A percentile compares a stretch with the other conserved stretches of the same genome.
phyloP scores from a whole-genome alignment of 2,113 vertebrate species.

The Rafetus swinhoei region DNA sequence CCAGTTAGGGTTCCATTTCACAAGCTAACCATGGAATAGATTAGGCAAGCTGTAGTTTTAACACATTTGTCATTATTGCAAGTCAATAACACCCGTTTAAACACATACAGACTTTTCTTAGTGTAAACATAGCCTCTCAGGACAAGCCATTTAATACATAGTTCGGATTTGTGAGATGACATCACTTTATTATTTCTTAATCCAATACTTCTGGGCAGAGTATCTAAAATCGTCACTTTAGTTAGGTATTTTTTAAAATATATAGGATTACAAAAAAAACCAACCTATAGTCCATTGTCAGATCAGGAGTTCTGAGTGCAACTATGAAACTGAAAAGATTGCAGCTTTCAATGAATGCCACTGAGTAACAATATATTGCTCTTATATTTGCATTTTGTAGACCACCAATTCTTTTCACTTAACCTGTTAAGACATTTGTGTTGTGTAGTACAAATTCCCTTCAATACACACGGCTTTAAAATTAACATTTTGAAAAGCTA shows the following conservation, averaged over 20 bases:
- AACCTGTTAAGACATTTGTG: neutral
- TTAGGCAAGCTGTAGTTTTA: neutral
- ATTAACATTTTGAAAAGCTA: neutral
- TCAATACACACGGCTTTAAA: neutral
- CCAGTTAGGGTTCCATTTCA: neutral
- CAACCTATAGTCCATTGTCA: neutral
- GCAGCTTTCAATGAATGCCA: neutral
- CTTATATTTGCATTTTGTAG: neutral
- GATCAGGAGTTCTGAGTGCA: neutral
- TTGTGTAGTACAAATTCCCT: neutral
- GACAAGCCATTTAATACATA: neutral
- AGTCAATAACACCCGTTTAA: neutral
- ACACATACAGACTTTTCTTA: neutral
- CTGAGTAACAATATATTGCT: neutral
- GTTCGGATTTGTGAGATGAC: neutral
- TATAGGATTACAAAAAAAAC: neutral
- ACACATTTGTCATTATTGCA: neutral
- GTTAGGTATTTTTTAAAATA: neutral
- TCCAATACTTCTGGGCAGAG: neutral
- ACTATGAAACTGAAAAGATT: neutral
- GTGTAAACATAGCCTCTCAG: neutral
- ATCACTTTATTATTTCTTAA: neutral
- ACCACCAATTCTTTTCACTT: neutral
- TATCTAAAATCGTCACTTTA: neutral
- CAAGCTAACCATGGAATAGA: neutral